phyloP scores from a whole-genome alignment of 2,888 invertebrate genomes.

The Formica aserva region DNA sequence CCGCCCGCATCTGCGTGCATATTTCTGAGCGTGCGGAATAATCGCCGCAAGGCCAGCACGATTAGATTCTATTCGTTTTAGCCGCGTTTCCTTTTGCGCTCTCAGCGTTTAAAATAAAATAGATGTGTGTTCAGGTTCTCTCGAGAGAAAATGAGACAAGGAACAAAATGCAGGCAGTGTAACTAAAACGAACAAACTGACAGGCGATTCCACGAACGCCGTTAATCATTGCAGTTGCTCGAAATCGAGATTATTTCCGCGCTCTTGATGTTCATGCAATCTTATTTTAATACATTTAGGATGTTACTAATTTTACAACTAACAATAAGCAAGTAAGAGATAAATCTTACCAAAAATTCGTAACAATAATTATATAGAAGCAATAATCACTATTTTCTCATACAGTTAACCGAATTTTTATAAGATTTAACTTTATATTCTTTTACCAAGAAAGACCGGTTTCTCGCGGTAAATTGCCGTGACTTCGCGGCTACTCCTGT shows the following conservation, averaged over 20 bases:
- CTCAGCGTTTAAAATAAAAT: slow-evolving; percentile 8
- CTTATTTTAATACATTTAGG: slow-evolving; percentile 14
- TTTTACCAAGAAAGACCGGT: background rate
- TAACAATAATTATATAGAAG: background rate
- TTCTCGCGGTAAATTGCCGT: slow-evolving; percentile 2
- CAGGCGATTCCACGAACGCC: slow-evolving; percentile 28
- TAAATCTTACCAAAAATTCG: background rate
- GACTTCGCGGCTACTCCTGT: background rate
- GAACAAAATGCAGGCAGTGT: background rate
- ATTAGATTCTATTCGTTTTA: slow-evolving; percentile 28
- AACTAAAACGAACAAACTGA: background rate
- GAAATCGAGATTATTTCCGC: slow-evolving; percentile 44
- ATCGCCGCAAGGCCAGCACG: slow-evolving; percentile 52
- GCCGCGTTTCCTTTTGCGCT: background rate
- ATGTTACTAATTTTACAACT: background rate
- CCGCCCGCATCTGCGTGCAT: slow-evolving; percentile 32
- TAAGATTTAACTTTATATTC: background rate
- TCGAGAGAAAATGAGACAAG: background rate
- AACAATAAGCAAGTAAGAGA: background rate
- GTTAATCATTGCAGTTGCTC: slow-evolving; percentile 23
- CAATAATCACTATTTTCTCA: background rate
- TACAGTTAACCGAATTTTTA: background rate
- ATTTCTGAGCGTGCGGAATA: slow-evolving; percentile 18
- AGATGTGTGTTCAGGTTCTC: background rate
- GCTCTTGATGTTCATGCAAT: slow-evolving; percentile 14